phyloP scores from a whole-genome alignment of 2,888 invertebrate species.

The Didymodactylos carnosus region DNA sequence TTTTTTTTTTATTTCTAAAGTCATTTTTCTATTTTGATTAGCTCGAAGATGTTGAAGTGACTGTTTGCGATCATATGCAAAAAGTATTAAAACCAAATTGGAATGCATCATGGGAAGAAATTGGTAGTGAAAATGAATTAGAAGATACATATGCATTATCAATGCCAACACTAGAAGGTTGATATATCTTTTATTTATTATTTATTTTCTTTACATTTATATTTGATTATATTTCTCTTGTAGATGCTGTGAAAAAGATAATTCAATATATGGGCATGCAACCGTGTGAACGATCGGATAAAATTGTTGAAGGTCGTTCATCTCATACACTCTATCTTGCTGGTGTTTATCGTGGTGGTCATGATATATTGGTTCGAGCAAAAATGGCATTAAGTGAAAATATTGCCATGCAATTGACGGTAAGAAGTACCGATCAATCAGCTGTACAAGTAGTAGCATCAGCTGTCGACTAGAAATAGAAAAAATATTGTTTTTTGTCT shows the following conservation, averaged over 20 bases:
- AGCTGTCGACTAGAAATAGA: constrained; percentile 26
- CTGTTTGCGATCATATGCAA: constrained; percentile 64
- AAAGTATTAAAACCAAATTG: constrained; percentile 56
- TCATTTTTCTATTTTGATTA: not conserved
- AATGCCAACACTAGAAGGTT: constrained; percentile 52
- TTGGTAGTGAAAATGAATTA: constrained; percentile 47
- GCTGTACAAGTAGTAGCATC: constrained; percentile 59
- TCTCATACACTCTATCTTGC: constrained; percentile 59
- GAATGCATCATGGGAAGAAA: constrained; percentile 57
- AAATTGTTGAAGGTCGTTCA: constrained; percentile 56
- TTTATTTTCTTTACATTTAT: constrained; percentile 2
- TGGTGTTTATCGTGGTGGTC: constrained; percentile 72
- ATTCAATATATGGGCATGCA: constrained; percentile 61
- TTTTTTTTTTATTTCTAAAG: too few species aligned
- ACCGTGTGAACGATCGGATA: constrained; percentile 62
- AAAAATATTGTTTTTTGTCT: too few species aligned
- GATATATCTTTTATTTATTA: not conserved
- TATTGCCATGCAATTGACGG: constrained; percentile 77
- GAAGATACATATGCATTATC: constrained; percentile 80
- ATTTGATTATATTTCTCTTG: too few species aligned
- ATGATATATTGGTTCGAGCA: constrained; percentile 65
- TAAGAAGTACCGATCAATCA: constrained; percentile 61
- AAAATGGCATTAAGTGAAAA: constrained; percentile 48
- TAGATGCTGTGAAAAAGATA: constrained; percentile 58
- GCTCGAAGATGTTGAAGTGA: constrained; percentile 64